Evolutionary conservation across 2,888 invertebrate genomes (phyloP).

Genomic region (Eumerus sabulonum): DNA sequence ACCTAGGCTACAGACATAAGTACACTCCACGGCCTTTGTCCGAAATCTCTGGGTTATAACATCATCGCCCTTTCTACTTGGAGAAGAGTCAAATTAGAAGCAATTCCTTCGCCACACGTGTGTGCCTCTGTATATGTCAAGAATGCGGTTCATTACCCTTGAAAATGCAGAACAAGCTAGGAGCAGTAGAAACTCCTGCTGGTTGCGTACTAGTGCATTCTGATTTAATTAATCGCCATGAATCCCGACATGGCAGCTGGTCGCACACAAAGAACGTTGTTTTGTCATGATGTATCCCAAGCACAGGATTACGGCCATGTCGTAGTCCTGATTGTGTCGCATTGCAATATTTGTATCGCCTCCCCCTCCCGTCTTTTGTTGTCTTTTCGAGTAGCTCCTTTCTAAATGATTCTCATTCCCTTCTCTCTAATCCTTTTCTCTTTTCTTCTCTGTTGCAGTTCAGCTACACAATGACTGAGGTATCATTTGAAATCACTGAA

Average conservation of each 20-base stretch:
- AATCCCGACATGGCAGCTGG: background rate
- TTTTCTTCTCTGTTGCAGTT: slow-evolving; percentile 70
- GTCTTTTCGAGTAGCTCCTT: background rate
- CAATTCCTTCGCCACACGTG: too few species aligned
- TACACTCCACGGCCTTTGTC: too few species aligned
- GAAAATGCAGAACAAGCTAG: too few species aligned
- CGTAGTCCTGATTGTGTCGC: slow-evolving; percentile 25
- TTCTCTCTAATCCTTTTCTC: background rate
- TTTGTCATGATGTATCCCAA: background rate
- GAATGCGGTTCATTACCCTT: too few species aligned
- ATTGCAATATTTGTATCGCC: slow-evolving; percentile 3
- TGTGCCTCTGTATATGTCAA: too few species aligned
- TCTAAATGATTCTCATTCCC: background rate
- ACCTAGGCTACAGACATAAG: too few species aligned
- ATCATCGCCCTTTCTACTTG: too few species aligned
- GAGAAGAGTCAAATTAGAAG: too few species aligned
- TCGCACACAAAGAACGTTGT: background rate
- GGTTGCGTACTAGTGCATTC: slow-evolving; percentile 9
- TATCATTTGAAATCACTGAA: slow-evolving; percentile 72
- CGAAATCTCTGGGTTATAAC: too few species aligned
- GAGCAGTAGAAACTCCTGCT: background rate
- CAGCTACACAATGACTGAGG: slow-evolving; percentile 73
- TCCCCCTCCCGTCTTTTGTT: background rate
- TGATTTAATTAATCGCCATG: slow-evolving; percentile 34
- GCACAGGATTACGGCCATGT: slow-evolving; percentile 14